phyloP scores from a whole-genome alignment of 2,797 vertebrate species.

The Platalea minor region DNA sequence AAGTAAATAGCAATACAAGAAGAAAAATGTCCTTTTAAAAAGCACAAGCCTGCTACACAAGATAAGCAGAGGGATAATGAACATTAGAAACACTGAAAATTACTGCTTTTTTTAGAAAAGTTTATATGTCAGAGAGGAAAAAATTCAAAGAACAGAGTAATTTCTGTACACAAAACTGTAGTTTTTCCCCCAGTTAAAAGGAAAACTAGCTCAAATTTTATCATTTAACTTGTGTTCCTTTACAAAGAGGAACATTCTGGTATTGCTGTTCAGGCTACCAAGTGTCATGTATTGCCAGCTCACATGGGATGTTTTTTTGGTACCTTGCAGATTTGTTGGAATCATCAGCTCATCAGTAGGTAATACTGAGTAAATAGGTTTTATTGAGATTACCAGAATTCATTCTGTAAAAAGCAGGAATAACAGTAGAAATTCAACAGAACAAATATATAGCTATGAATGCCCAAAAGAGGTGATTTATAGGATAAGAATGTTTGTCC shows the following conservation, averaged over 20 bases:
- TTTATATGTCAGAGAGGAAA: slow-evolving; percentile 43
- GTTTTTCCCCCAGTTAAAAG: neutral
- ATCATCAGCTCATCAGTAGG: neutral
- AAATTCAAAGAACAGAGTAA: slow-evolving; percentile 51
- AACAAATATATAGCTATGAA: neutral
- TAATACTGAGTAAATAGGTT: neutral
- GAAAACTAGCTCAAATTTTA: neutral
- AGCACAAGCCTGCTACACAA: slow-evolving; percentile 33
- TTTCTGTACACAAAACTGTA: neutral
- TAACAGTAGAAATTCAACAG: neutral
- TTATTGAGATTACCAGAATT: neutral
- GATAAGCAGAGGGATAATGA: slow-evolving; percentile 68
- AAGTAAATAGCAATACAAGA: slow-evolving; percentile 63
- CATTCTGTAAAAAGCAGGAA: neutral
- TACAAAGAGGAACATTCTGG: neutral
- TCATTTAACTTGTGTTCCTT: neutral
- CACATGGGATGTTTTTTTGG: neutral
- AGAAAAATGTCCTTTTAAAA: slow-evolving; percentile 63
- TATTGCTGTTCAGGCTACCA: neutral
- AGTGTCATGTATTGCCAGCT: neutral
- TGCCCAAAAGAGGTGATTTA: neutral
- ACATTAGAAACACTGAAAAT: slow-evolving; percentile 64
- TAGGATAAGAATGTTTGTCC: neutral
- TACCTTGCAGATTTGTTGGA: neutral
- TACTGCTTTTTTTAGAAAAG: slow-evolving; percentile 59